Evolutionary conservation across 2,888 invertebrate species (phyloP).

Genomic region (Metellina segmentata): DNA sequence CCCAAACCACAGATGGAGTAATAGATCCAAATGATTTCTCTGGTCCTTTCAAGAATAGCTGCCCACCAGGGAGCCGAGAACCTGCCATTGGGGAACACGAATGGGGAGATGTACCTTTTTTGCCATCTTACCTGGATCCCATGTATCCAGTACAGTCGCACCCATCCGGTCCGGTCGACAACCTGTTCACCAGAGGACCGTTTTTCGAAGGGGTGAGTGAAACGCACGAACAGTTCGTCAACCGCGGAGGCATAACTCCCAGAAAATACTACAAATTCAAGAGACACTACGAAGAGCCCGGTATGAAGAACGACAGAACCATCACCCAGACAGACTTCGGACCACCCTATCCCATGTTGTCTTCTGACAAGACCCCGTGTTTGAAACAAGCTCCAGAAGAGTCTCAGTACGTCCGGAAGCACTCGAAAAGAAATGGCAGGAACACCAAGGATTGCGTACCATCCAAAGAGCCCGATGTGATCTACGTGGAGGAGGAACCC

Average conservation of each 20-base stretch:
- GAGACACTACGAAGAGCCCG: conserved; percentile 58
- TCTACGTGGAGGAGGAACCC: conserved; percentile 43
- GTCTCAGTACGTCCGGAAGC: conserved; percentile 11
- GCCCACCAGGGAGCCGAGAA: conserved; percentile 44
- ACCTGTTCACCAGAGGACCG: conserved; percentile 46
- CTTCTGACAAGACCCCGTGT: conserved; percentile 30
- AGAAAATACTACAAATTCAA: conserved; percentile 41
- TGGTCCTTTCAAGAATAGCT: conserved; percentile 25
- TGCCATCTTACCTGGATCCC: conserved; percentile 54
- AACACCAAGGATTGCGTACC: background rate
- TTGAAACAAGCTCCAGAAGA: conserved; percentile 4
- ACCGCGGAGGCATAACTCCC: background rate
- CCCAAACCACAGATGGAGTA: background rate
- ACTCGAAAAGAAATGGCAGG: background rate
- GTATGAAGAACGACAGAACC: conserved; percentile 57
- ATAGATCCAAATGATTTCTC: conserved; percentile 20
- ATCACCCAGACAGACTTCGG: conserved; percentile 61
- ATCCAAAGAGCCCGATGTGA: conserved; percentile 50
- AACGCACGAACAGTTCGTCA: conserved; percentile 48
- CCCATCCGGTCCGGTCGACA: conserved; percentile 6
- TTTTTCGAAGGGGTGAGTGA: conserved; percentile 59
- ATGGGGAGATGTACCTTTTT: conserved; percentile 53
- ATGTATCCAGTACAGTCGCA: background rate
- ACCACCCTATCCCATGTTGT: conserved; percentile 45
- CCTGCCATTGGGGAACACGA: conserved; percentile 39